Evolutionary conservation across 2,797 vertebrate species (phyloP), one percentile per base, ranked within the genome.

Genomic region (Sebastes itinus): DNA sequence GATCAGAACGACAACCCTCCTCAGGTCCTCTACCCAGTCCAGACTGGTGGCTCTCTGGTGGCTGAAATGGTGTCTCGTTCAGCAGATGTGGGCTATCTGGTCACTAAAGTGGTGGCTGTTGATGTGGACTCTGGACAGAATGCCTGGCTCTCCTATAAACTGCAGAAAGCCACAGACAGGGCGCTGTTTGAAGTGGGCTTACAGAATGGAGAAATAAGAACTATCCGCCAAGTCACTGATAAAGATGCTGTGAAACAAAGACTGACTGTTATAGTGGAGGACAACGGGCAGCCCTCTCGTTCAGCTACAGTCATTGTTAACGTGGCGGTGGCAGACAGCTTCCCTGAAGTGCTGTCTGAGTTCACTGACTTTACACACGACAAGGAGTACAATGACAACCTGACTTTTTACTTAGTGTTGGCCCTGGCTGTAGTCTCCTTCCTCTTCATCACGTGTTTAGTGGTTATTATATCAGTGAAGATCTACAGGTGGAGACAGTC

Each of bases 91-190:
- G 95, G 96, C 28, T 97, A 97, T 81, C 95, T 97, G 82, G 96
- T 97, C 20, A 96, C 96, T 28, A 97, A 97, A 90, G 95, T 97
- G 73, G 96, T 97, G 88, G 96, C 96, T 56, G 96, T 97, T 77
- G 96, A 96, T 94, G 95, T 84, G 78, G 82, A 84, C 78, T 84
- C 82, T 84, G 94, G 95, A 84, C 95, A 96, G 91, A 96, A 96
- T 85, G 94, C 95, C 77, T 96, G 95, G 95, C 95, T 96, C 74
- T 96, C 95, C 64, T 96, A 95, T 88, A 92, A 94, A 91, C 89
- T 96, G 35, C 94, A 95, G 63, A 95, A 95, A 94, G 89, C 93
- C 85, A 93, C 95, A 77, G 96, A 96, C 85, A 96, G 94, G 42
- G 92, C 94, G 30, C 92, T 97, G 79, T 96, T 97, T 93, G 94